phyloP scores from a whole-genome alignment of 2,113 vertebrate species.

The Puffinus mauretanicus region DNA sequence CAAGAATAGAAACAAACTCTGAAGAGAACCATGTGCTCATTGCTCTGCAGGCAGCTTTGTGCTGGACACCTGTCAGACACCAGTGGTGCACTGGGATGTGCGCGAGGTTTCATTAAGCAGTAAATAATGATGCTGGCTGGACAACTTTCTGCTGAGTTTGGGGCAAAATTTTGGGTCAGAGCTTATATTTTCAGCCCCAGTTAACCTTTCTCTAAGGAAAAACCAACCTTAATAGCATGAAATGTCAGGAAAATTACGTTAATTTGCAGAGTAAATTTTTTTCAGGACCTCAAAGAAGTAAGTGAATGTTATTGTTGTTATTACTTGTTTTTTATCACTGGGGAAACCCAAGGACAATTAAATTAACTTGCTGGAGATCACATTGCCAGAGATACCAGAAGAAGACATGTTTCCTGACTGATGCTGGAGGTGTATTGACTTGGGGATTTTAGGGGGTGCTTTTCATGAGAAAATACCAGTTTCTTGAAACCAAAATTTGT shows the following conservation, averaged over 20 bases:
- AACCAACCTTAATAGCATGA: neutral
- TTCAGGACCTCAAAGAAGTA: slow-evolving; percentile 4
- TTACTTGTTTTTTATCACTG: neutral
- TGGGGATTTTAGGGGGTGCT: neutral
- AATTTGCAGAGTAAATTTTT: neutral
- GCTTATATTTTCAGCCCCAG: neutral
- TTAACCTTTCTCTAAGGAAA: slow-evolving; percentile 8
- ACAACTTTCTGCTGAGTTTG: neutral
- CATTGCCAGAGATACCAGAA: neutral
- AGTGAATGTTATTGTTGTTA: neutral
- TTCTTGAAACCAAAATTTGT: neutral
- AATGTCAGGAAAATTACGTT: slow-evolving; percentile 13
- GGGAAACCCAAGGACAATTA: slow-evolving; percentile 53
- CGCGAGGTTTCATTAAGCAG: neutral
- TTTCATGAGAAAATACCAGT: neutral
- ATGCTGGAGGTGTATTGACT: neutral
- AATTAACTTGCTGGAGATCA: neutral
- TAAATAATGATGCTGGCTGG: neutral
- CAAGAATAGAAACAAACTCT: neutral
- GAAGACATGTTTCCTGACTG: neutral
- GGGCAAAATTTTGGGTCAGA: neutral
- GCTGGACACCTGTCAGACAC: neutral
- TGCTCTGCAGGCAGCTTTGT: neutral
- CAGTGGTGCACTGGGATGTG: neutral
- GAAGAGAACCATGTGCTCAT: neutral